Evolutionary conservation across 2,888 invertebrate genomes (phyloP), one percentile per base, ranked within the genome.

Genomic region (Xestia sexstrigata): DNA sequence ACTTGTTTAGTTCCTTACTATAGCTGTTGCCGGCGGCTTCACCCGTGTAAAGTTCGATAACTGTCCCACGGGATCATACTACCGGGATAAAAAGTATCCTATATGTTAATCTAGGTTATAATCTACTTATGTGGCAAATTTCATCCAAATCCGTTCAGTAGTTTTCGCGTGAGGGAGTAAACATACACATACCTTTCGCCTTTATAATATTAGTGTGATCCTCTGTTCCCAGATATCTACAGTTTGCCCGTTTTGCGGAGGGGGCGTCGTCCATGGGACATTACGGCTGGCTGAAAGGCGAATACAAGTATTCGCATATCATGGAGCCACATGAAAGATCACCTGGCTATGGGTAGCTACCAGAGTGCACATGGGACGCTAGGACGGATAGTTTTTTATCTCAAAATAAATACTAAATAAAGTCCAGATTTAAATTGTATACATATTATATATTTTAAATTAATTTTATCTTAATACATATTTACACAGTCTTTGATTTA

Each of bases 231-330:
- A 95, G 95, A 72, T 95, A 91, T 63, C 77, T 94, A 0, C 90
- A 92, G 35, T 95, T 94, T 76, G 90, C 93, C 0, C 87, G 94
- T 0, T 93, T 93, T 35, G 66, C 92, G 0, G 94, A 94, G 60
- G 84, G 88, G 1, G 71, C 91, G 0, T 93, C 94, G 0, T 91
- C 95, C 0, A 89, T 95, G 91, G 92, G 91, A 0, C 94, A 95
- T 79, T 95, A 92, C 72, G 95, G 95, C 0, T 95, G 95, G 95
- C 81, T 95, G 68, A 86, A 87, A 0, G 94, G 94, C 0, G 83
- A 93, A 30, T 79, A 92, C 26, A 86, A 77, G 23, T 90, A 88
- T 49, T 83, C 91, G 0, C 92, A 92, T 49, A 94, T 95, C 2
- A 75, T 95, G 89, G 89, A 90, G 15, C 93, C 93, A 0, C 74